Conservation (phyloP, 2,113 vertebrate genomes). For the Oophaga pumilio region DNA sequence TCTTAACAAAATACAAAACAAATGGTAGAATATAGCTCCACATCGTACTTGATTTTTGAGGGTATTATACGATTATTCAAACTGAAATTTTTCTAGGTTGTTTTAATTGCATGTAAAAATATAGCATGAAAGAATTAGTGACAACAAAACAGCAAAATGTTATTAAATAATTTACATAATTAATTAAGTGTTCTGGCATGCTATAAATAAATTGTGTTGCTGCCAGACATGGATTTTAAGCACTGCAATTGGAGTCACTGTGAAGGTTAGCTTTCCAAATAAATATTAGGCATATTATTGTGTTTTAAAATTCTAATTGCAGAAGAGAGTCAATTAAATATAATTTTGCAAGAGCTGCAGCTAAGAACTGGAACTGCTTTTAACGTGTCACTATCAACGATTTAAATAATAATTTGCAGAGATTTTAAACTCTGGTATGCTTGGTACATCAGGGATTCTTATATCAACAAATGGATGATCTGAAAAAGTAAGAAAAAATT, state of each 20-base stretch:
- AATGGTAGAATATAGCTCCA: not conserved
- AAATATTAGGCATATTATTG: not conserved
- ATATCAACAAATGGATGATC: too few relatives aligned
- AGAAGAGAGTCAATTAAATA: not conserved
- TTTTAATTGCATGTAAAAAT: not conserved
- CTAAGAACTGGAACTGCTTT: not conserved
- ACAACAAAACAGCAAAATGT: constrained; percentile 40
- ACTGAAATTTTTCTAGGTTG: not conserved
- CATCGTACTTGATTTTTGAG: not conserved
- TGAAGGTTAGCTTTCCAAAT: not conserved
- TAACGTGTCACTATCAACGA: not conserved
- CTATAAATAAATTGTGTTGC: constrained; percentile 50
- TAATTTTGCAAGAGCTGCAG: not conserved
- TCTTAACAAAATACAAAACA: constrained; percentile 1
- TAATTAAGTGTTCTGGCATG: constrained; percentile 41
- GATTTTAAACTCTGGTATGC: not conserved
- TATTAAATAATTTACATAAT: constrained; percentile 53
- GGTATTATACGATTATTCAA: constrained; percentile 10
- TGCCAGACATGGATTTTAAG: constrained; percentile 26
- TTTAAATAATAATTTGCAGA: not conserved
- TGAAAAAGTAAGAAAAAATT: too few relatives aligned
- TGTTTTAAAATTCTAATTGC: not conserved
- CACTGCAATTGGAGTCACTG: not conserved
- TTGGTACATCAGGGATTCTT: too few relatives aligned
- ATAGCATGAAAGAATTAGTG: constrained; percentile 1